Percentiles rank a stretch among this genome's conserved stretches.
Conservation (phyloP, 35 echinoderm and acorn worm genomes). For the Stichopus chloronotus region DNA sequence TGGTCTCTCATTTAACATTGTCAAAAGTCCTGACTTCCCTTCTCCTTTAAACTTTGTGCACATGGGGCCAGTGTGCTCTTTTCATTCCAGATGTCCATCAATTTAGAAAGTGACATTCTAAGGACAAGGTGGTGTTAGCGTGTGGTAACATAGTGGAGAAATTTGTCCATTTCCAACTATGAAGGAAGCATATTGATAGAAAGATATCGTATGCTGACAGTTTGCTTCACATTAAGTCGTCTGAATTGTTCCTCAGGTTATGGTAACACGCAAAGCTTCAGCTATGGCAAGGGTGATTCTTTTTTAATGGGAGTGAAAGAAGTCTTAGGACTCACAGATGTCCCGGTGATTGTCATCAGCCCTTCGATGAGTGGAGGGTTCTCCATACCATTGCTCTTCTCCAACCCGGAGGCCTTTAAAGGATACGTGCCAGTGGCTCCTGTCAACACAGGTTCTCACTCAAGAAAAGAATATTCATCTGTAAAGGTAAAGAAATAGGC, state of each 20-base stretch:
- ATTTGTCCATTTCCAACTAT: too few species aligned
- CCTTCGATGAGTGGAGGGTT: slow-evolving; percentile 91
- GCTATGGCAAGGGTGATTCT: not conserved
- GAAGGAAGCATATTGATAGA: too few species aligned
- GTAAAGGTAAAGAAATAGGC: slow-evolving; percentile 47
- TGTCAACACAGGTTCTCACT: slow-evolving; percentile 58
- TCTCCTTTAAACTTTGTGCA: too few species aligned
- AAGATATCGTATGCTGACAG: too few species aligned
- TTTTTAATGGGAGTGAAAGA: slow-evolving; percentile 64
- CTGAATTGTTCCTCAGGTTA: slow-evolving; percentile 43
- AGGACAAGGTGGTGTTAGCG: too few species aligned
- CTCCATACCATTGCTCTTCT: slow-evolving; percentile 68
- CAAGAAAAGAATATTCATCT: slow-evolving; percentile 53
- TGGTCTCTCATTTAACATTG: too few species aligned
- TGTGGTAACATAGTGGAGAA: too few species aligned
- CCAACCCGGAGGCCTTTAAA: slow-evolving; percentile 61
- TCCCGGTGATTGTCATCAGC: slow-evolving; percentile 71
- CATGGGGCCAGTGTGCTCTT: too few species aligned
- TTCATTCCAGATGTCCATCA: too few species aligned
- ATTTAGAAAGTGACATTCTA: too few species aligned
- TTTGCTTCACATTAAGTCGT: too few species aligned
- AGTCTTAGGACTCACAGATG: slow-evolving; percentile 44
- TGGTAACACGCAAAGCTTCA: slow-evolving; percentile 53
- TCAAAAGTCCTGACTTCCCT: too few species aligned
- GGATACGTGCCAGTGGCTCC: slow-evolving; percentile 90